Percentiles rank a stretch among this genome's conserved stretches.
These are phyloP conservation scores for Nanorana parkeri DNA, from an alignment of 2,113 vertebrate genomes.

Conservation along the genomic window DNA sequence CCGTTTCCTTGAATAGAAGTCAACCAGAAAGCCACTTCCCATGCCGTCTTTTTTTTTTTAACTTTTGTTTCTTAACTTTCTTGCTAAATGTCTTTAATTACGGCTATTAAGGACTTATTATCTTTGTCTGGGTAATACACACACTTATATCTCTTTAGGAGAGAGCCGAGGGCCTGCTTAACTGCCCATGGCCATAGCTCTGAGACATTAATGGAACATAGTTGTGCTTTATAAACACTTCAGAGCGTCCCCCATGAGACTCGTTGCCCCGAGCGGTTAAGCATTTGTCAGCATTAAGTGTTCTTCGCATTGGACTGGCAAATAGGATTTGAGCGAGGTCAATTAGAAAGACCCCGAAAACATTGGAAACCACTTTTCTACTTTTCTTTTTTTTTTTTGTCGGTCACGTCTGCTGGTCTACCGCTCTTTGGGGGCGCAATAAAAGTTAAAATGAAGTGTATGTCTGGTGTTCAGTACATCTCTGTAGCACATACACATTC, in stretches of 20 bases:
- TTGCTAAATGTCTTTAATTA: too few species aligned
- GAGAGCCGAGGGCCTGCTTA: neutral
- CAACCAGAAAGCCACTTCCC: too few species aligned
- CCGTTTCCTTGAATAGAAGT: too few species aligned
- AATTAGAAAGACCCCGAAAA: constrained; percentile 29
- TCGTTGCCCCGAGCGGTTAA: constrained; percentile 27
- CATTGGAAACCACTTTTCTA: neutral
- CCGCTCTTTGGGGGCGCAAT: too few species aligned
- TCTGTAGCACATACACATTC: too few species aligned
- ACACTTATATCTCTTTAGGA: neutral
- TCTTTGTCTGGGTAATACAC: too few species aligned
- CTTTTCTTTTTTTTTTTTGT: neutral
- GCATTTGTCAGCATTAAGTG: constrained; percentile 32
- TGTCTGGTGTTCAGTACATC: too few species aligned
- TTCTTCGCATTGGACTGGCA: constrained; percentile 3
- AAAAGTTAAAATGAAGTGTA: too few species aligned
- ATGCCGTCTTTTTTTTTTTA: too few species aligned
- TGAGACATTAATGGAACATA: constrained; percentile 41
- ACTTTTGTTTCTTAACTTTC: too few species aligned
- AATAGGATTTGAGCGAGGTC: constrained; percentile 12
- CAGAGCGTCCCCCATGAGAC: constrained; percentile 17
- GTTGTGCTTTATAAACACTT: constrained; percentile 38
- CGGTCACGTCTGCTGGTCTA: too few species aligned
- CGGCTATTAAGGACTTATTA: too few species aligned
- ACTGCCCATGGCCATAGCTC: neutral